Conservation (phyloP, 37 sponge, comb jelly and placozoan species). For the Halisarca cf. caerulea region DNA sequence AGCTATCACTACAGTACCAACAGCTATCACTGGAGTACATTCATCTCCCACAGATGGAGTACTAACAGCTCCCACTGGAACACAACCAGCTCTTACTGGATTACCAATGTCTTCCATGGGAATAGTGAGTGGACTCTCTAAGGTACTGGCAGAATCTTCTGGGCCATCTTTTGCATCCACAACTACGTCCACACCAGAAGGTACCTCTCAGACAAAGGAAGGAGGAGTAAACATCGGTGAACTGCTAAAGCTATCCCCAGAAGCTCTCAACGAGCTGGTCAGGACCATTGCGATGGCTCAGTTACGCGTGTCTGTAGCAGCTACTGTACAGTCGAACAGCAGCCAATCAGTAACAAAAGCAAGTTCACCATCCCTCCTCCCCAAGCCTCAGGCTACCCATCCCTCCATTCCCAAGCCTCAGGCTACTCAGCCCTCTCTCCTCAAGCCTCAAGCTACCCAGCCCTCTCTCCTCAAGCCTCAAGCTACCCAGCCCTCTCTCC, state of each 20-base stretch:
- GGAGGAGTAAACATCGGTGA: constrained; percentile 23
- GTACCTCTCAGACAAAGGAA: background rate
- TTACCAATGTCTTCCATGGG: background rate
- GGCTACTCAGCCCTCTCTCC: background rate
- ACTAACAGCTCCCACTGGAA: background rate
- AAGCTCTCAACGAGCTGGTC: constrained; percentile 15
- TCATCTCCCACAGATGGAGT: background rate
- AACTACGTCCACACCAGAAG: background rate
- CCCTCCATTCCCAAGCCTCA: too few relatives aligned
- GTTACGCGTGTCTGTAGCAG: background rate
- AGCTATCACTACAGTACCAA: background rate
- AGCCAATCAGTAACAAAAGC: too few relatives aligned
- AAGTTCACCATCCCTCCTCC: too few relatives aligned
- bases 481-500: background rate
- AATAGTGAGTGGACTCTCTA: background rate
- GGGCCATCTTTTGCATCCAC: background rate
- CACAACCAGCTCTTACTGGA: background rate
- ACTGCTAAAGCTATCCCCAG: constrained; percentile 10
- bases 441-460: background rate
- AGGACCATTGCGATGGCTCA: constrained; percentile 13
- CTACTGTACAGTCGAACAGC: background rate
- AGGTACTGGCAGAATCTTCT: background rate
- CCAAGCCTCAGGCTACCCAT: too few relatives aligned
- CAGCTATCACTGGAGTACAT: background rate
- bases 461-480: background rate